Evolutionary conservation across 2,113 vertebrate genomes (phyloP), one percentile per base, ranked within the genome.

Genomic region (Rhizomys pruinosus): DNA sequence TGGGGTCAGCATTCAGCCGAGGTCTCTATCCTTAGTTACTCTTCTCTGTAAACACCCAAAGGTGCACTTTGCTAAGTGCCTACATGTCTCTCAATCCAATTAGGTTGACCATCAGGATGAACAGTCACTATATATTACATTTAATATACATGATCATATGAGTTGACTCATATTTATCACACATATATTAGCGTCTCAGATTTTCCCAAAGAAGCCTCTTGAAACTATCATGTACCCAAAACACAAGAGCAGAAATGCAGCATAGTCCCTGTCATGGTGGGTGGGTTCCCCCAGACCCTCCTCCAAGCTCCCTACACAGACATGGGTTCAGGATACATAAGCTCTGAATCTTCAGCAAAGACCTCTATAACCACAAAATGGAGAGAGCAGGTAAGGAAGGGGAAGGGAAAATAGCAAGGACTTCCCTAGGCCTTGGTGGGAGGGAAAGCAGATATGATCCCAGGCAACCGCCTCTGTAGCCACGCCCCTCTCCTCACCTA

Each of bases 261-360:
- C 1, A 0, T 0, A 11, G 12, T 39, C 76, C 20, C 29, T 25
- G 34, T 72, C 16, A 39, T 13, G 12, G 20, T 0, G 0, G 0
- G 2, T 12, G 42, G 16, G 37, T 25, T 63, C 32, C 17, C 32
- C 42, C 47, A 39, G 5, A 8, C 9, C 39, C 44, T 34, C 19
- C 25, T 72, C 57, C 25, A 47, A 84, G 44, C 27, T 6, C 16
- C 42, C 55, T 44, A 29, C 32, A 7, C 23, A 68, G 39, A 10
- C 37, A 29, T 39, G 20, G n/a, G 69, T 20, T 88, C 37, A 63
- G 63, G 15, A 19, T 25, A 47, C n/a, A 59, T 11, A 15, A 2
- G 11, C 29, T 94, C 44, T 78, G 57, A 78, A 44, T 77, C 39
- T 32, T 22, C 7, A 66, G 17, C 25, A 76, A 44, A 12, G 5